Base-by-base conservation (phyloP, 1,140 invertebrate genomes). In the Phocides pigmalion region DNA sequence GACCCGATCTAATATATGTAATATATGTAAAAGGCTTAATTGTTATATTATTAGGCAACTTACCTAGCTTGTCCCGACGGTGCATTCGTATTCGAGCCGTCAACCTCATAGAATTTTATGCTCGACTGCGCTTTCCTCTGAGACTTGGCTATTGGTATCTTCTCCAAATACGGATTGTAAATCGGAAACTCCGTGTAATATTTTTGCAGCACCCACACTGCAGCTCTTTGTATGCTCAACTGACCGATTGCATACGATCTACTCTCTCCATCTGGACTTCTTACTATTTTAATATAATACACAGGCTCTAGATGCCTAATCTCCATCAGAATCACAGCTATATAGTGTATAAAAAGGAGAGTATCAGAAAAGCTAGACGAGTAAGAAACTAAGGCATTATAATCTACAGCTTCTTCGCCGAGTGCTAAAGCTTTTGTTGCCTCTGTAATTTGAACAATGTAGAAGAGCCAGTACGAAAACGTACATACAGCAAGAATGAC, bases 401-500 rank as follows among this genome's bases (percentile, higher is more conserved):
- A 97, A 84, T 96, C 95, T 25, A 95, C 94, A 22, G 94, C 94
- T 89, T 96, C 96, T 70, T 96, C 95, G 8, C 94, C 94, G 35
- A 96, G 95, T 11, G 94, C 95, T n/a, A 95, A 92, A 61, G 95
- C 95, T 85, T 95, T 95, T 15, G 95, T 94, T n/a, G 94, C 95
- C 87, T 96, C 95, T 17, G 94, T 96, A 68, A 98, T 95, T 93
- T 98, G 95, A 41, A 98, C 97, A 74, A 97, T 95, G 83, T 99
- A 99, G 88, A 99, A 99, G 0, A 99, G 92, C 98, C 98, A 99
- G 92, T 98, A 99, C 11, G 98, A 96, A 92, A 99, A 98, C 59
- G 96, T 97, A 83, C 98, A 97, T 8, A 99, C 94, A 47, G 98
- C 95, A n/a, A 98, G 95, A 28, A 99, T 94, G 9, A 98, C 93